Evolutionary conservation across 2,797 vertebrate genomes (phyloP), one percentile per base, ranked within the genome.

Genomic region (Rhynchonycteris naso): DNA sequence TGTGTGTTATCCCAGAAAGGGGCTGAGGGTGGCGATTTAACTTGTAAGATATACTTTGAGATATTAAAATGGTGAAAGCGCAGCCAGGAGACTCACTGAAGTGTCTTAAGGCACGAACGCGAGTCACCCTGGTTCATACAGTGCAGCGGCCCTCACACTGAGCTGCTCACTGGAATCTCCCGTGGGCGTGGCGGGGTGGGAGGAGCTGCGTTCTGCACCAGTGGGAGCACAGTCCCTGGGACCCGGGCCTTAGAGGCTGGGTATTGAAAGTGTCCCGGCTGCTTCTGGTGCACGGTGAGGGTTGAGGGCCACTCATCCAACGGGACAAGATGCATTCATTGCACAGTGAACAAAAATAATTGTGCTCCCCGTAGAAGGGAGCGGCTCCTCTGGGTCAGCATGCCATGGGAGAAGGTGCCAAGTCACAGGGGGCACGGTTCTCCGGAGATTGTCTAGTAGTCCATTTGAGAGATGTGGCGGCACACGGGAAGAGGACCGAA

Each of bases 1-100:
- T 88, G 66, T 47, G 22, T 79, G 66, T 75, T 79, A 22, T 52
- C 38, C 81, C 58, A 93, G 58, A 68, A 83, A 92, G 78, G 69
- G 93, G 68, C 72, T 54, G 33, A 95, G 38, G 18, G 59, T 58
- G 66, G 50, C 35, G 30, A 24, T 61, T 69, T 85, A 52, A 88
- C 76, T 15, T 26, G 2, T 65, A 81, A 52, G 68, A 56, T 93
- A 59, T 4, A 22, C 84, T 69, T 84, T 59, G 5, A 90, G 75
- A 59, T 91, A 63, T 88, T 86, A n/a, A 89, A 90, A 92, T 4
- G n/a, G 61, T 80, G 75, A 47, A 75, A 79, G 16, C 12, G 12
- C 24, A 61, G 76, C 71, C n/a, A 28, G 89, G 30, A 65, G 52
- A 69, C 30, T 58, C 50, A 80, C 0, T 52, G 80, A 47, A 33